A percentile compares a stretch with the other conserved stretches of the same genome.
Conservation (phyloP, 1,140 invertebrate species). For the Brachionus manjavacas region DNA sequence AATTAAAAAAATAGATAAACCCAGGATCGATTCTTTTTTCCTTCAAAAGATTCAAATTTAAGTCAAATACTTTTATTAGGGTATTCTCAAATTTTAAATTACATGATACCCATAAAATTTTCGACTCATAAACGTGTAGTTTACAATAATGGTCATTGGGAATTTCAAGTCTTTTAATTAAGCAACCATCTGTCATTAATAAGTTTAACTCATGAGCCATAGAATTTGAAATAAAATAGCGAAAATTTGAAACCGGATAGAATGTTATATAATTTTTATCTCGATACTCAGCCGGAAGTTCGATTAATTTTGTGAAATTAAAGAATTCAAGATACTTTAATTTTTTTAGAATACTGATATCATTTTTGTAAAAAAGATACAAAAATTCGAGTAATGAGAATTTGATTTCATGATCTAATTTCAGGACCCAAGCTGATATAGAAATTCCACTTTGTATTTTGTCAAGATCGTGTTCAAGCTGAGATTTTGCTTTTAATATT, state of each 20-base stretch:
- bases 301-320: background rate
- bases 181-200: background rate
- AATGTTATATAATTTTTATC: background rate
- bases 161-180: background rate
- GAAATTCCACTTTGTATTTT: background rate
- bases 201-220: background rate
- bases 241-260: background rate
- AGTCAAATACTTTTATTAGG: background rate
- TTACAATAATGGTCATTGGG: background rate
- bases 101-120: background rate
- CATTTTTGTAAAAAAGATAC: background rate
- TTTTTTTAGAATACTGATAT: background rate
- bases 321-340: background rate
- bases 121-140: background rate
- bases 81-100: background rate
- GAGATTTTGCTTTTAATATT: background rate
- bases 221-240: background rate
- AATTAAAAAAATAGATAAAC: constrained; percentile 20
- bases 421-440: background rate
- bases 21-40: background rate
- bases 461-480: background rate
- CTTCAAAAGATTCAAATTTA: constrained; percentile 8
- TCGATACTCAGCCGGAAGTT: background rate
- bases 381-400: background rate
- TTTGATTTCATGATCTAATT: background rate